phyloP scores from a whole-genome alignment of 2,888 invertebrate genomes.

The Dromius quadrimaculatus region DNA sequence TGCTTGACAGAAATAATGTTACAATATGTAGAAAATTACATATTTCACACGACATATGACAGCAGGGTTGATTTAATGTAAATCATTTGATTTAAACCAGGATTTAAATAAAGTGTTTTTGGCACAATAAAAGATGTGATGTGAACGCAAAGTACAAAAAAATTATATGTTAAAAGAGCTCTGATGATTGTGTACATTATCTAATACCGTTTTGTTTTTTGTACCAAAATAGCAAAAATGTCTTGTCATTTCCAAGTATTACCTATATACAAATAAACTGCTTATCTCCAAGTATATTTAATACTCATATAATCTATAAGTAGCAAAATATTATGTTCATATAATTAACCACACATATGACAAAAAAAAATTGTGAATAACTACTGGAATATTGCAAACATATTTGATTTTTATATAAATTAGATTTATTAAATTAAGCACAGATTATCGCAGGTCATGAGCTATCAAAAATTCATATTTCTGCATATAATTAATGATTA shows the following conservation, averaged over 20 bases:
- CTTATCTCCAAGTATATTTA: conserved; percentile 25
- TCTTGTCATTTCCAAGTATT: conserved; percentile 7
- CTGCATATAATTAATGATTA: too few relatives aligned
- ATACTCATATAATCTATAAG: conserved; percentile 27
- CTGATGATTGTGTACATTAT: conserved; percentile 7
- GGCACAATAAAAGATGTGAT: too few relatives aligned
- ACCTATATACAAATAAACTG: conserved; percentile 35
- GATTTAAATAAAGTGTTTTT: too few relatives aligned
- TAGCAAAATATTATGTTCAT: conserved; percentile 18
- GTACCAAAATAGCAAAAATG: conserved; percentile 3
- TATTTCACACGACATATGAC: too few relatives aligned
- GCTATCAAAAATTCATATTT: conserved; percentile 9
- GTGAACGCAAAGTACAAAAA: too few relatives aligned
- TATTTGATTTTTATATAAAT: background rate
- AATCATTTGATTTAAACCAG: too few relatives aligned
- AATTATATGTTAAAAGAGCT: background rate
- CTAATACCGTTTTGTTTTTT: background rate
- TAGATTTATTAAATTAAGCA: background rate
- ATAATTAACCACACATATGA: conserved; percentile 16
- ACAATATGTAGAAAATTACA: too few relatives aligned
- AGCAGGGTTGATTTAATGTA: too few relatives aligned
- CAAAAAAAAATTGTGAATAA: background rate
- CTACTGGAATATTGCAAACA: background rate
- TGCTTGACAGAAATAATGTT: too few relatives aligned
- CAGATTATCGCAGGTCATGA: conserved; percentile 7